Base-by-base conservation (phyloP, 2,113 vertebrate genomes). In the Catagonus wagneri region DNA sequence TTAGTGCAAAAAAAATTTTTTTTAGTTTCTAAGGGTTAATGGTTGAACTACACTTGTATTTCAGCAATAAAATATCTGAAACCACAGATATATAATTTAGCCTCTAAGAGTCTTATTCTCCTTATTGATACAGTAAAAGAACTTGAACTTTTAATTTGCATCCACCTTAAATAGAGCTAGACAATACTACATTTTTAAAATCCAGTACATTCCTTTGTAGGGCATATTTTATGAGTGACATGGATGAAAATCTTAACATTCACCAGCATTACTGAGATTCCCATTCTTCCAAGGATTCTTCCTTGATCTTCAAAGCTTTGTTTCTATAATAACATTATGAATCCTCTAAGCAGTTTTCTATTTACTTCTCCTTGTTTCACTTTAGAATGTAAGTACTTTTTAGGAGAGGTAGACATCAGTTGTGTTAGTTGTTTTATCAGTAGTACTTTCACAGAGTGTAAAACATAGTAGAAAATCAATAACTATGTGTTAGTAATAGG, bases 31-130 rank as follows among this genome's bases (percentile, higher is more conserved):
- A 50, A 69, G 14, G 15, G 50, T 85, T 92, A 32, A 1, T 63
- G 14, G 4, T 32, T 61, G n/a, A 50, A 61, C 0, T 60, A 27
- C 2, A 34, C 4, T 65, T 56, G 16, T 36, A 12, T 84, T 89
- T 91, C 63, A 65, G 36, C 29, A 74, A 52, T 78, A 65, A 96
- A n/a, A 68, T 86, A 71, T 36, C 34, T 27, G 14, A 91, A 83
- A 56, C 13, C 15, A 32, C 12, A 50, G 12, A 34, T 6, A 79
- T 12, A 34, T 56, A 2, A 32, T 71, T 83, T 83, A 76, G 25
- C 3, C 9, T 72, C 16, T 89, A 27, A 52, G 23, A 90, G 8
- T 86, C 17, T 32, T 13, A 50, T 20, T 78, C 6, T 72, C 90
- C 54, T 76, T 36, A 68, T 50, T 29, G 23, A 19, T 60, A 50